Evolutionary conservation across 2,797 vertebrate species (phyloP), one percentile per base, ranked within the genome.

Genomic region (Sebastes diploproa): DNA sequence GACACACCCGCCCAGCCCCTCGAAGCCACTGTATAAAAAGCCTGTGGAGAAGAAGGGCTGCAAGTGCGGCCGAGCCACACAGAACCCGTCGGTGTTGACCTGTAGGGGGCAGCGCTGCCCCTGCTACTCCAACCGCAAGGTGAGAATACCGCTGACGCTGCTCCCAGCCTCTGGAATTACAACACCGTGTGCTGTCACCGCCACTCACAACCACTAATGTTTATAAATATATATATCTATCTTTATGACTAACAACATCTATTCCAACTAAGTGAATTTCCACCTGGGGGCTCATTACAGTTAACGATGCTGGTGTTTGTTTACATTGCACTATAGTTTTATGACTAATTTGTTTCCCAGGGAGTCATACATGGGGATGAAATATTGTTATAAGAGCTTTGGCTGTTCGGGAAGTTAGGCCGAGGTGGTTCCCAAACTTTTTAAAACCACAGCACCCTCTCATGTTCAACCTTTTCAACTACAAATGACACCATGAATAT

Each of bases 41-140:
- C 96, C 98, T 36, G 98, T 98, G 89, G 98, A 99, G 95, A 99
- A 99, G 95, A 99, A 99, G 91, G 98, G 98, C 93, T 99, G 98
- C 91, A 99, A 99, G 95, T 99, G 98, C 82, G 98, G 98, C 91
- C 96, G 98, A 90, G 98, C 98, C 90, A 99, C 98, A 46, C 98
- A 99, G 96, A 99, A 99, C 96, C 98, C 98, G 94, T 99, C 98
- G 87, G 98, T 99, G 97, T 96, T 99, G 97, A 99, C 98, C 86
- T 99, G 98, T 79, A 97, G 98, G 92, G 98, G 98, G 95, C 98
- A 99, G 93, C 97, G 98, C 83, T 99, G 98, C 92, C 98, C 98
- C 89, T 99, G 98, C 92, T 99, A 99, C 90, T 99, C 98, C 65
- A 99, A 99, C 96, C 98, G 98, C 89, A 99, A 99, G 96, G 94